Conservation (phyloP, 2,797 vertebrate genomes). For the Linurgus olivaceus region DNA sequence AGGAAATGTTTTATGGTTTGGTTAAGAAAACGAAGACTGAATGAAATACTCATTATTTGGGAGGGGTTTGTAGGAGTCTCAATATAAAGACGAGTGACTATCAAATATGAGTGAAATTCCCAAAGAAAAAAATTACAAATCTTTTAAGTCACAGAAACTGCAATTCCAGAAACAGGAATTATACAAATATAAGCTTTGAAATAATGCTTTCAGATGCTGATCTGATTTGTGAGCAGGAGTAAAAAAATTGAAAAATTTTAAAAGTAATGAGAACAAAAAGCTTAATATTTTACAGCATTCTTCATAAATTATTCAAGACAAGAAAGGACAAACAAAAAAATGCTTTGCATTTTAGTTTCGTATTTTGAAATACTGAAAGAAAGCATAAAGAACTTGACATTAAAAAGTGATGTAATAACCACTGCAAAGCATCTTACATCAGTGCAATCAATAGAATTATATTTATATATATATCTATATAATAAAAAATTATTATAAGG, state of each 20-base stretch:
- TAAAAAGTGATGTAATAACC: not conserved
- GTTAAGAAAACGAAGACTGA: not conserved
- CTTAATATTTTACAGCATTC: slow-evolving; percentile 1
- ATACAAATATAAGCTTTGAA: not conserved
- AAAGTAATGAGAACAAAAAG: not conserved
- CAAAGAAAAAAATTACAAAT: not conserved
- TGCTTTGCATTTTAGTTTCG: not conserved
- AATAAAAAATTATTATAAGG: not conserved
- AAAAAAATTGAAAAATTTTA: not conserved
- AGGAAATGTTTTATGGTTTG: not conserved
- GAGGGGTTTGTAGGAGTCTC: not conserved
- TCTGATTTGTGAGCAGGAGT: not conserved
- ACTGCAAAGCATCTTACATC: not conserved
- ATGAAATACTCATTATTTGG: not conserved
- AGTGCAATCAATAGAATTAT: not conserved
- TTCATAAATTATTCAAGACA: not conserved
- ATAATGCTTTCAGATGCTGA: not conserved
- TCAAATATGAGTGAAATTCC: not conserved
- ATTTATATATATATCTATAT: not conserved
- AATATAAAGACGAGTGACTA: not conserved
- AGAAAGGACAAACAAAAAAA: not conserved
- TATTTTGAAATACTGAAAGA: not conserved
- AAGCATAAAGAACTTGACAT: not conserved
- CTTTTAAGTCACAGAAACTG: not conserved
- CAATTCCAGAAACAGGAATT: not conserved